Base-by-base conservation (phyloP, 2,888 invertebrate genomes). In the Drosophila merina region DNA sequence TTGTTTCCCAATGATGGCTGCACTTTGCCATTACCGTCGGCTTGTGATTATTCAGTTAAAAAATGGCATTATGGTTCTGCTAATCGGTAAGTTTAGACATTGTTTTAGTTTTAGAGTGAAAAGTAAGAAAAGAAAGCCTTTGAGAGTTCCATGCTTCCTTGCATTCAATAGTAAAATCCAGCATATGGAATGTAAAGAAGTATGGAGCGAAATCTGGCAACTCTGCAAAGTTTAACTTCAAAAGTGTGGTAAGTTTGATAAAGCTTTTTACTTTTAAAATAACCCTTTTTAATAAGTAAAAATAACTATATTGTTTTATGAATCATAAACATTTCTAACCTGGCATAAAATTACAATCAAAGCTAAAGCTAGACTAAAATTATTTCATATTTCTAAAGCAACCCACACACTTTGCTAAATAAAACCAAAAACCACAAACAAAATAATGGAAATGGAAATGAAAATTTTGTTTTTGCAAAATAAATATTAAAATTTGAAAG, bases 111-210 rank as follows among this genome's bases (percentile, higher is more conserved):
- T 20, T 20, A 20, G 25, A 64, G 63, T 59, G 63, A 72, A 69
- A 59, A 67, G 26, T 60, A 50, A 47, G 50, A 66, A 28, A 64
- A 49, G 49, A 47, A 68, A 62, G 89, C 89, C 89, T 89, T 88
- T 89, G 89, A 91, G 89, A 91, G 92, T 92, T 92, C 92, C 92
- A 91, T 92, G 92, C 92, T 92, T 92, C 92, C 92, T 92, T 92
- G 92, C 92, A 92, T 92, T 92, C 92, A 91, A 91, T 92, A 92
- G 92, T 92, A 90, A 83, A 85, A 60, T 75, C 82, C 80, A 90
- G 82, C 92, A 90, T 92, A 92, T 92, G 92, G 92, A 92, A 92
- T 92, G 92, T 92, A 92, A 92, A 92, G 92, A 92, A 92, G 92
- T 92, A 92, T 92, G 92, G 92, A 92, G 92, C 92, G 88, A 85